Percentiles rank a stretch among this genome's conserved stretches.
Conservation (phyloP, 92 coral and sea anemone genomes). For the Chrysogorgia sp. region DNA sequence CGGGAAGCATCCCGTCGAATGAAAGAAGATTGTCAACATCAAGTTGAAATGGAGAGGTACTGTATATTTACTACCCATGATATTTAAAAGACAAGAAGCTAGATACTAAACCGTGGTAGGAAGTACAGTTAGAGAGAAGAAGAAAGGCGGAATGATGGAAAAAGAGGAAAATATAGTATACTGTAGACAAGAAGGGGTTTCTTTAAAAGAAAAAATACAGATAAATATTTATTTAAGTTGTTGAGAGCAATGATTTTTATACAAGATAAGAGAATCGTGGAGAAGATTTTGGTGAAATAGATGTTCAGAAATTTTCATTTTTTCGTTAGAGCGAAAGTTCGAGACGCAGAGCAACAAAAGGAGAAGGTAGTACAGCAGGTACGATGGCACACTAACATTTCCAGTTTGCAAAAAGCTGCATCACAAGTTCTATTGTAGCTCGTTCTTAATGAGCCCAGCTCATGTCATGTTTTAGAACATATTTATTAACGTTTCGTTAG, state of each 20-base stretch:
- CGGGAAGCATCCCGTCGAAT: constrained; percentile 92
- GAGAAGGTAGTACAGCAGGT: constrained; percentile 91
- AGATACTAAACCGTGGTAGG: not conserved
- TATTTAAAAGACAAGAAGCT: not conserved
- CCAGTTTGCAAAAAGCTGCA: not conserved
- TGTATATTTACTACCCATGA: not conserved
- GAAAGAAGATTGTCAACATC: constrained; percentile 94
- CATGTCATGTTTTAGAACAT: no score
- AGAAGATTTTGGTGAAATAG: not conserved
- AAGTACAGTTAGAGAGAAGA: not conserved
- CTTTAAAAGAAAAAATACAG: no score
- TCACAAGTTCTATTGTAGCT: no score
- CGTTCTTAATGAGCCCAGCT: no score
- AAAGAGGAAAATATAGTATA: no score
- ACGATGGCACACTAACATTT: not conserved
- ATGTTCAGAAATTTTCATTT: not conserved
- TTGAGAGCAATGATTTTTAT: no score
- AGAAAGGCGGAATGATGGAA: no score
- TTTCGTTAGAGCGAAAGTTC: constrained; percentile 70
- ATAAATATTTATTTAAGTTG: no score
- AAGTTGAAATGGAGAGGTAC: constrained; percentile 92
- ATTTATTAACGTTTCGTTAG: no score
- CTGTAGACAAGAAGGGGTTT: no score
- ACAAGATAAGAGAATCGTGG: no score
- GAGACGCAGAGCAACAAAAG: constrained; percentile 83